Evolutionary conservation across 1,140 invertebrate species (phyloP).

Genomic region (Lamellibrachia luymesi): DNA sequence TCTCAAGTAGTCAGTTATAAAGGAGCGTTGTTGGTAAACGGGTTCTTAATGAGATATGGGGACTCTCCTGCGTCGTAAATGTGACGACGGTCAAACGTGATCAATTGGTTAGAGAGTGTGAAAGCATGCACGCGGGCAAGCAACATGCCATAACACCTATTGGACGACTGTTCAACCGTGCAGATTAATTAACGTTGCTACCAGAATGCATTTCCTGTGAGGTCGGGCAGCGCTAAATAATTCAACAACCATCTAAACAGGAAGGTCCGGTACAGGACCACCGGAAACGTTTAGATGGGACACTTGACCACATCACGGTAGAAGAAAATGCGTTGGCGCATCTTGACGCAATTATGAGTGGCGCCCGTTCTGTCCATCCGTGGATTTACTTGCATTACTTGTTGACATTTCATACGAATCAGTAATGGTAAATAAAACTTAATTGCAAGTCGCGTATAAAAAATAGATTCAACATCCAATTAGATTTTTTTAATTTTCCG

Average conservation of each 20-base stretch:
- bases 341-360: not conserved
- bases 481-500: not conserved
- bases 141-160: not conserved
- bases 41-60: not conserved
- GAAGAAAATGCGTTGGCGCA: not conserved
- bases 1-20: not conserved
- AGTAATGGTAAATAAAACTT: too few species aligned
- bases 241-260: not conserved
- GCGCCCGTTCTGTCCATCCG: not conserved
- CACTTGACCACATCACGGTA: not conserved
- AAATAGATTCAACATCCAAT: not conserved
- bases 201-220: not conserved
- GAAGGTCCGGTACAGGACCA: not conserved
- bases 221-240: not conserved
- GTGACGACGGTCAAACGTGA: not conserved
- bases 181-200: not conserved
- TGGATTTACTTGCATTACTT: not conserved
- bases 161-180: not conserved
- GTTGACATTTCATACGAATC: too few species aligned
- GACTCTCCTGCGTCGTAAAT: not conserved
- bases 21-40: not conserved
- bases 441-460: not conserved
- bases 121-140: not conserved
- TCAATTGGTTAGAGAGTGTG: conserved; percentile 1
- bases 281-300: not conserved